These are phyloP conservation scores for Otus sunia DNA, from an alignment of 2,113 vertebrate genomes.

Conservation along the genomic window DNA sequence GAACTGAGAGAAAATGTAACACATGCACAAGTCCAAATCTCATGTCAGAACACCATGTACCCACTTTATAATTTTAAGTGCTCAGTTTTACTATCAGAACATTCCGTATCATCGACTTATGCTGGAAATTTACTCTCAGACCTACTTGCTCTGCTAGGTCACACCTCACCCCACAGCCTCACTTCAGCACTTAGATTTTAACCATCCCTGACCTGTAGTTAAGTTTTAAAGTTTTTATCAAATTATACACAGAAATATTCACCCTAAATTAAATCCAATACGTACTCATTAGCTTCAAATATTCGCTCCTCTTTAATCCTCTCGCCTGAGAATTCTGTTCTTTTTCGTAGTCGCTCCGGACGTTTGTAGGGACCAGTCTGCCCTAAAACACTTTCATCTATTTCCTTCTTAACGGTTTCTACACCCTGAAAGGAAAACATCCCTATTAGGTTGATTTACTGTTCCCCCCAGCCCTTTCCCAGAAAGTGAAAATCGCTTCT, in stretches of 20 bases:
- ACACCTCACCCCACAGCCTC: neutral
- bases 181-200: neutral
- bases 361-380: conserved; percentile 87
- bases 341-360: conserved; percentile 85
- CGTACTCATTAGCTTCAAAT: conserved; percentile 92
- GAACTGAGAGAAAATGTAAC: neutral
- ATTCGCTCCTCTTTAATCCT: conserved; percentile 77
- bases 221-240: neutral
- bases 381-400: conserved; percentile 85
- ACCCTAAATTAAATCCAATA: neutral
- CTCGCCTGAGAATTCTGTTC: conserved; percentile 89
- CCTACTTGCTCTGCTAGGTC: neutral
- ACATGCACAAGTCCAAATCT: neutral
- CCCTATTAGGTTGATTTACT: neutral
- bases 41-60: accelerated
- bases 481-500: neutral
- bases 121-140: neutral
- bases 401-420: conserved; percentile 90
- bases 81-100: accelerated
- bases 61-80: neutral
- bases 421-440: conserved; percentile 79
- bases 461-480: neutral
- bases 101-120: accelerated
- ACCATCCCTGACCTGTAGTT: neutral
- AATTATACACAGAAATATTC: accelerated